Evolutionary conservation across 2,888 invertebrate species (phyloP), one percentile per base, ranked within the genome.

Genomic region (Rambutsinella grinnellia): DNA sequence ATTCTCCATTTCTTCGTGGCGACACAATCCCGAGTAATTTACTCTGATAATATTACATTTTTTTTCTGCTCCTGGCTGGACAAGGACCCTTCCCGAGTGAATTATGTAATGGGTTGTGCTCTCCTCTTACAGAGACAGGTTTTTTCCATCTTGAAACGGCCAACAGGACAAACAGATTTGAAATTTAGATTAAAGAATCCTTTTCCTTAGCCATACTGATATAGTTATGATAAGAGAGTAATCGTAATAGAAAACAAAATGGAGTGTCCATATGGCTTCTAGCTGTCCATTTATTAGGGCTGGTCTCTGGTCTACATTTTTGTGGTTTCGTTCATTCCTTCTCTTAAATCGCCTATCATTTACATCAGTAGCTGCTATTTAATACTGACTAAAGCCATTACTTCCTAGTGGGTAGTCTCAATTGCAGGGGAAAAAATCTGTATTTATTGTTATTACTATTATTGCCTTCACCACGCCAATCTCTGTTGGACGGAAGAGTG

Each of bases 71-170:
- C 15, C 17, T 36, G 13, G 8, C 61, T 69, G 60, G 60, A 61
- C 69, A 60, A 53, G 62, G 54, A 70, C 70, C 70, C 70, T 62
- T 6, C 56, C 62, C 54, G 70, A 70, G 62, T 70, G 62, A 70
- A 70, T 70, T 70, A 70, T 70, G 70, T 70, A 70, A 70, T 70
- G 62, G 54, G 56, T 27, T 47, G 17, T 5, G 47, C n/a, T n/a
- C n/a, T n/a, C n/a, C n/a, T n/a, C n/a, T n/a, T n/a, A n/a, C 46
- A 58, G 70, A 62, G 70, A 70, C 70, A 70, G 56, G 70, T 62
- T 70, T 56, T n/a, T n/a, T n/a, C n/a, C n/a, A n/a, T n/a, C n/a
- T n/a, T n/a, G n/a, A n/a, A n/a, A n/a, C n/a, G n/a, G n/a, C n/a
- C n/a, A n/a, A n/a, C n/a, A 6, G 5, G n/a, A 51, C 19, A 51